A percentile compares a stretch with the other conserved stretches of the same genome.
phyloP scores from a whole-genome alignment of 2,888 invertebrate genomes.

The Cacoxenus indagator region DNA sequence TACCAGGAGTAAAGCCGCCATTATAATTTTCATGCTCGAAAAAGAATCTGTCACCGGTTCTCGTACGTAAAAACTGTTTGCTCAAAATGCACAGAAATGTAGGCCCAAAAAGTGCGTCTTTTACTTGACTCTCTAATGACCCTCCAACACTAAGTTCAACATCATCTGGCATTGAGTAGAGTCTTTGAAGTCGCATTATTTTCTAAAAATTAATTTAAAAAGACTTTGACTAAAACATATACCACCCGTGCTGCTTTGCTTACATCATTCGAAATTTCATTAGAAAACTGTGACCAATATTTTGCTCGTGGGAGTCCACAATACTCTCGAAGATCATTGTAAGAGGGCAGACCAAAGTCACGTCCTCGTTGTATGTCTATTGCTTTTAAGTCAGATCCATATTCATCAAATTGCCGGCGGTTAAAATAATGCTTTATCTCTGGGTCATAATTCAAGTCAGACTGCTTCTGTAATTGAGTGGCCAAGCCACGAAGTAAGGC shows the following conservation, averaged over 20 bases:
- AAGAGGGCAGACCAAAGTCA: constrained; percentile 57
- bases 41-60: constrained; percentile 81
- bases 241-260: neutral
- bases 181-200: constrained; percentile 72
- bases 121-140: constrained; percentile 76
- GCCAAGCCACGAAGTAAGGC: constrained; percentile 80
- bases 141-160: constrained; percentile 81
- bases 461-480: constrained; percentile 79
- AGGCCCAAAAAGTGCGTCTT: constrained; percentile 78
- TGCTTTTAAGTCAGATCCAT: constrained; percentile 72
- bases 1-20: constrained; percentile 73
- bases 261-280: constrained; percentile 79
- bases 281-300: constrained; percentile 62
- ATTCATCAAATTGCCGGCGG: constrained; percentile 70
- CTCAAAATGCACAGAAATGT: constrained; percentile 80
- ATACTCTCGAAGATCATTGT: constrained; percentile 57
- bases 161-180: constrained; percentile 78
- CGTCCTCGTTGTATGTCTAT: constrained; percentile 62
- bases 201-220: constrained; percentile 70
- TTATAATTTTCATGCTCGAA: constrained; percentile 74
- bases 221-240: neutral
- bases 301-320: constrained; percentile 58
- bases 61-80: constrained; percentile 78
- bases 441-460: constrained; percentile 80
- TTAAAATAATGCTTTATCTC: constrained; percentile 61